Evolutionary conservation across 2,888 invertebrate species (phyloP).

Genomic region (Sisyra nigra): DNA sequence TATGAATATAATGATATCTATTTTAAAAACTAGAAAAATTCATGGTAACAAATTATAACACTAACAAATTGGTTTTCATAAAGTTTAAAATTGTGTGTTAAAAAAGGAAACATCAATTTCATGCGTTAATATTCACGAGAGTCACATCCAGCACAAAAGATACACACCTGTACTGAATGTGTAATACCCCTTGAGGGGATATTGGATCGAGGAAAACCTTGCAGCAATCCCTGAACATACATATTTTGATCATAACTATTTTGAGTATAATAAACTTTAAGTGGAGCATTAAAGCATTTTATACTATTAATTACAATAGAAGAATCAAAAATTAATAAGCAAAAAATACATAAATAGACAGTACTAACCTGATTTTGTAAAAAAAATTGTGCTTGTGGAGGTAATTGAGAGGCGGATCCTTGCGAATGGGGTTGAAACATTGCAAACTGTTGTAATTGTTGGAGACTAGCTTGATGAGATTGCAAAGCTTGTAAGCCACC

Average conservation of each 20-base stretch:
- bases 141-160: too few species aligned
- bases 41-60: too few species aligned
- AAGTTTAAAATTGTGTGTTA: conserved; percentile 6
- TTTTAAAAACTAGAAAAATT: too few species aligned
- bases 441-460: conserved; percentile 45
- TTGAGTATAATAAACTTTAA: too few species aligned
- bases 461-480: conserved; percentile 43
- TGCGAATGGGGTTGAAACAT: conserved; percentile 42
- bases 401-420: conserved; percentile 30
- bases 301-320: neutral
- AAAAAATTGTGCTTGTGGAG: conserved; percentile 53
- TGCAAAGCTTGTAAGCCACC: conserved; percentile 35
- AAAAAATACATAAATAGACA: neutral
- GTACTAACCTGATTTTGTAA: conserved; percentile 53
- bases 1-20: neutral
- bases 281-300: neutral
- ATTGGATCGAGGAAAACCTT: conserved; percentile 29
- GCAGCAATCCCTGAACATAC: conserved; percentile 28
- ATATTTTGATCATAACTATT: too few species aligned
- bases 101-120: conserved; percentile 7
- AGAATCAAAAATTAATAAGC: neutral
- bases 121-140: too few species aligned
- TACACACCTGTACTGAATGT: conserved; percentile 32
- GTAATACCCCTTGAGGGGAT: conserved; percentile 27
- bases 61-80: too few species aligned